Conservation (phyloP, 2,113 vertebrate genomes). For the Apodemus speciosus region DNA sequence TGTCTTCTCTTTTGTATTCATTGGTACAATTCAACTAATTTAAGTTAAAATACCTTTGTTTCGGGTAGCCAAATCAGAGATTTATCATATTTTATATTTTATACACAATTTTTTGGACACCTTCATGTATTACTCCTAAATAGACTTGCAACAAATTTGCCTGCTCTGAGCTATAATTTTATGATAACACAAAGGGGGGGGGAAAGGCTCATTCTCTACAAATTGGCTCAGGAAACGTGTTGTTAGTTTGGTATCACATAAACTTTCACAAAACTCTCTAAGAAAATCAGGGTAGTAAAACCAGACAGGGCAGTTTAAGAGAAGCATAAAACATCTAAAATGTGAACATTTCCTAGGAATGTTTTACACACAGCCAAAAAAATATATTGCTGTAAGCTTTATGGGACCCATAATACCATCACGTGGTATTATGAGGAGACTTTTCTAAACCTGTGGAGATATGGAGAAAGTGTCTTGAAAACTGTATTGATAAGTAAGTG, state of each 20-base stretch:
- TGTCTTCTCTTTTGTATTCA: not conserved
- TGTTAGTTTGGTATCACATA: not conserved
- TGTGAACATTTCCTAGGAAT: not conserved
- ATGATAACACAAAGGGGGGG: not conserved
- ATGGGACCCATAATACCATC: not conserved
- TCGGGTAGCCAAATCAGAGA: not conserved
- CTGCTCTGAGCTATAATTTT: conserved; percentile 8
- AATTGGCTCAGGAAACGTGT: not conserved
- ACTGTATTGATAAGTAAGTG: conserved; percentile 42
- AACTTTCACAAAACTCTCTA: conserved; percentile 22
- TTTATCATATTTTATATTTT: conserved; percentile 1
- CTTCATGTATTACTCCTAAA: not conserved
- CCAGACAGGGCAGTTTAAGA: conserved; percentile 35
- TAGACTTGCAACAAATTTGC: not conserved
- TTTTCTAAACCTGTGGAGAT: conserved; percentile 42
- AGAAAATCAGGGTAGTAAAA: conserved; percentile 23
- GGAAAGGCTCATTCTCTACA: not conserved
- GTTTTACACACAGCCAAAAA: not conserved
- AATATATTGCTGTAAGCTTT: not conserved
- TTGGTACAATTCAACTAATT: not conserved
- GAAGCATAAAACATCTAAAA: conserved; percentile 7
- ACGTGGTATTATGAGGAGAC: not conserved
- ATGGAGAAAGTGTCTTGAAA: conserved; percentile 20
- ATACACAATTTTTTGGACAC: not conserved
- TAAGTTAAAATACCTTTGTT: not conserved